Percentiles rank a stretch among this genome's conserved stretches.
These are phyloP conservation scores for Phoxinus dragarum DNA, from an alignment of 2,797 vertebrate genomes.

Conservation along the genomic window DNA sequence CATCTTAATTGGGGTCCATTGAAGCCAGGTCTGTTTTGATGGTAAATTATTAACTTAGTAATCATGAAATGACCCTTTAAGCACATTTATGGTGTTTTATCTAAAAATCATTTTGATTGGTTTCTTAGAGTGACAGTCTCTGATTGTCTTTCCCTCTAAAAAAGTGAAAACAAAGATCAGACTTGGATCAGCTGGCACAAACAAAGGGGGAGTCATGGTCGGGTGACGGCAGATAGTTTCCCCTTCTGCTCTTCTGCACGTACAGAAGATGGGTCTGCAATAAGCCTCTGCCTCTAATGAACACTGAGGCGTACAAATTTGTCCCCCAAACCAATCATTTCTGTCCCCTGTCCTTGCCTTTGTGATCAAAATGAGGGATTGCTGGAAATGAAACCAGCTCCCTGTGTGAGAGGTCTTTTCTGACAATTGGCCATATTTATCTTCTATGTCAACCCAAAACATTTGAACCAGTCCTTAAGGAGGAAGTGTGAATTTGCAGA, in stretches of 20 bases:
- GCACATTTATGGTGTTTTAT: background rate
- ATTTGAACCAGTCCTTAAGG: background rate
- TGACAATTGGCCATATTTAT: constrained; percentile 4
- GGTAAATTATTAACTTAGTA: background rate
- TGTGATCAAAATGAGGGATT: background rate
- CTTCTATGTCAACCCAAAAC: constrained; percentile 32
- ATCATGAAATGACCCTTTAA: constrained; percentile 4
- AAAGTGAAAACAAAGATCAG: constrained; percentile 71
- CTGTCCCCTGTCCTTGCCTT: background rate
- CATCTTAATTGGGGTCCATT: background rate
- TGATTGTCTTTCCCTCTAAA: background rate
- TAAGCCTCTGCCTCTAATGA: constrained; percentile 72
- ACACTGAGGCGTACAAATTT: constrained; percentile 73
- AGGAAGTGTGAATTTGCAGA: constrained; percentile 23
- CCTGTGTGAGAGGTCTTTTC: constrained; percentile 10
- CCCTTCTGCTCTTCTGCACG: constrained; percentile 75
- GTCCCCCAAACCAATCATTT: constrained; percentile 25
- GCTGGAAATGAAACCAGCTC: background rate
- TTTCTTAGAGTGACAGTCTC: background rate
- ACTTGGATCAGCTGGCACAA: constrained; percentile 78
- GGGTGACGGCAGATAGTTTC: constrained; percentile 75
- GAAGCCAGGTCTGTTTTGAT: background rate
- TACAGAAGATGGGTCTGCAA: constrained; percentile 73
- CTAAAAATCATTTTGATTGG: background rate
- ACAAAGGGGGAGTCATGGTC: constrained; percentile 76